Percentiles rank a stretch among this genome's conserved stretches.
Evolutionary conservation across 2,113 vertebrate species (phyloP).

Genomic region (Megatriorchis doriae): DNA sequence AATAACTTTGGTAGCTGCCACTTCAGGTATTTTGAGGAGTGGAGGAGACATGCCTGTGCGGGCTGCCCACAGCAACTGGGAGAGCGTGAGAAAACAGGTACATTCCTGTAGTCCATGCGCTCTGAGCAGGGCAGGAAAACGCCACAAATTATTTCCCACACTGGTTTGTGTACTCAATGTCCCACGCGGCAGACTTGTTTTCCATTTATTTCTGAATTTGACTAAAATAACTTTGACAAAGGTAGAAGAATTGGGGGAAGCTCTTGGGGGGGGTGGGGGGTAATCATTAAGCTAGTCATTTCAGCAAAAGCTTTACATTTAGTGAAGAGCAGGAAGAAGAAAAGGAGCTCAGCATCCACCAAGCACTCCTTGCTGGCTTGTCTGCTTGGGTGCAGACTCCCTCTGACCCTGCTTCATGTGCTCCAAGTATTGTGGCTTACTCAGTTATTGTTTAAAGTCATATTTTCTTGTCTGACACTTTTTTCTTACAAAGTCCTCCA

Average conservation of each 20-base stretch:
- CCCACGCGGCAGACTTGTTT: fast-evolving
- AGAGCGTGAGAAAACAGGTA: slow-evolving; percentile 51
- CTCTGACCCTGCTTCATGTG: not conserved
- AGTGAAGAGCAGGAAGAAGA: not conserved
- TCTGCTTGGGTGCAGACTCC: not conserved
- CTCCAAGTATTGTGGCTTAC: not conserved
- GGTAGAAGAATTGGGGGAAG: not conserved
- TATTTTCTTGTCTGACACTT: not conserved
- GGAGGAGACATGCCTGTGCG: slow-evolving; percentile 41
- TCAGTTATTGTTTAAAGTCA: fast-evolving
- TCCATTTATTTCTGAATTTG: not conserved
- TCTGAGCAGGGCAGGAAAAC: not conserved
- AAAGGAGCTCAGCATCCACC: not conserved
- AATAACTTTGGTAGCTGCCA: not conserved
- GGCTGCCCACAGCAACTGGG: not conserved
- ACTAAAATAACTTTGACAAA: not conserved
- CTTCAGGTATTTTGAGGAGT: slow-evolving; percentile 47
- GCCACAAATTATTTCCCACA: not conserved
- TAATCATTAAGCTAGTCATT: not conserved
- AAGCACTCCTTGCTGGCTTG: not conserved
- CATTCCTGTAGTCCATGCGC: not conserved
- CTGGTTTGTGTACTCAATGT: not conserved
- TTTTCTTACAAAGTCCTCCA: not conserved
- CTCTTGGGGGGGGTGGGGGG: not conserved
- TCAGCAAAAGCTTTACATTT: not conserved